Evolutionary conservation across 2,888 invertebrate genomes (phyloP), one percentile per base, ranked within the genome.

Genomic region (Drosophila fulvimacula): DNA sequence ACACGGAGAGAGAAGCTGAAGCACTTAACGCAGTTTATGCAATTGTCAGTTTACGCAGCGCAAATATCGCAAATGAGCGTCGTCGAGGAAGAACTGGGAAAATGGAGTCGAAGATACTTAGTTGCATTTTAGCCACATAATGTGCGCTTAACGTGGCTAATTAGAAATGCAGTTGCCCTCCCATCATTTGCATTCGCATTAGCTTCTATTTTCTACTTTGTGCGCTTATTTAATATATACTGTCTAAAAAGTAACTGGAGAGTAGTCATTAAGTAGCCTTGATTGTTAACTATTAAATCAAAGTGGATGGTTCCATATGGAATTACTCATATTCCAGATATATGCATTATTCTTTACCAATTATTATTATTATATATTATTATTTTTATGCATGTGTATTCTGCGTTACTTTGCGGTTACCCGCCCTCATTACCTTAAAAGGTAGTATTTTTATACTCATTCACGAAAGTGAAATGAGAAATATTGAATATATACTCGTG

Each of bases 1-100:
- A 17, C 9, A 39, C 10, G 5, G 3, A 39, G 3, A 41, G 4
- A 41, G 41, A 39, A 39, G 39, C 39, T 39, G 39, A 42, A 42
- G 42, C 42, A 82, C 81, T 85, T 81, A 79, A 80, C 79, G 68
- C 76, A 72, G 81, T 82, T 86, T 76, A 82, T 81, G 67, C 83
- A 86, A 82, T 86, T 82, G 82, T 81, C 82, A 79, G 81, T 79
- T 81, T 74, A 73, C 78, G 64, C 59, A 56, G 64, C 38, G 59
- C 51, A 73, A 62, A 30, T 60, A 67, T 41, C 62, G 55, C 71
- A 58, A 44, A 41, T 46, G n/a, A 73, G 56, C 49, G 39, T 38
- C 6, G 38, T 19, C 44, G 42, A 36, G 42, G 21, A 5, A 19
- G 19, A 49, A 3, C 32, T 17, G 24, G 7, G 27, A 10, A 27